Evolutionary conservation across 2,113 vertebrate genomes (phyloP).

Genomic region (Crotalus tigris): DNA sequence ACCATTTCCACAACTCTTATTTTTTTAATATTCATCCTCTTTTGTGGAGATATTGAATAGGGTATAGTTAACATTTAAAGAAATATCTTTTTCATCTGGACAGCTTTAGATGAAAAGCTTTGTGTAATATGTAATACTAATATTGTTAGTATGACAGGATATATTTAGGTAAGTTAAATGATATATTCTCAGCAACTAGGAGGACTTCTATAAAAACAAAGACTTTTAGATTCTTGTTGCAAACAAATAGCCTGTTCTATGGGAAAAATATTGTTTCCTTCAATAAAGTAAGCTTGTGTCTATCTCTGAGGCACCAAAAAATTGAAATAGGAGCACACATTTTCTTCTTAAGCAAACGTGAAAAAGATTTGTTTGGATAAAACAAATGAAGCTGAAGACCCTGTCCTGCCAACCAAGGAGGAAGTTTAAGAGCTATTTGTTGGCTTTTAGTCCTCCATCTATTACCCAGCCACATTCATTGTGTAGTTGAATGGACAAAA

Average conservation of each 20-base stretch:
- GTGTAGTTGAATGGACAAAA: neutral
- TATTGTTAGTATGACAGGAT: neutral
- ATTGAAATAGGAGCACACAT: neutral
- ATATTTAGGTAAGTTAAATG: neutral
- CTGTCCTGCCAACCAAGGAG: neutral
- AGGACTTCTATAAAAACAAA: neutral
- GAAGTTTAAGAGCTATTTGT: neutral
- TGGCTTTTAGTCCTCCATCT: neutral
- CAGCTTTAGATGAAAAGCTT: neutral
- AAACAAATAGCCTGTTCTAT: neutral
- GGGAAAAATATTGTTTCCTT: neutral
- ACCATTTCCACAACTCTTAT: neutral
- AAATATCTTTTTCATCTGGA: neutral
- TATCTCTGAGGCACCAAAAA: neutral
- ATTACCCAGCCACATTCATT: neutral
- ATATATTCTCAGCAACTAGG: neutral
- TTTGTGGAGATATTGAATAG: neutral
- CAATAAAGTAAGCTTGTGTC: neutral
- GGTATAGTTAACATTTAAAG: neutral
- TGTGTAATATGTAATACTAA: neutral
- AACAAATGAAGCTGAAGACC: neutral
- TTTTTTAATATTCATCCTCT: neutral
- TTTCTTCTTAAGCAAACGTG: neutral
- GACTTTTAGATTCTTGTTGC: neutral
- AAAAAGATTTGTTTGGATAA: constrained; percentile 6